Conservation (phyloP, 2,113 vertebrate species). For the Limnothrissa miodon region DNA sequence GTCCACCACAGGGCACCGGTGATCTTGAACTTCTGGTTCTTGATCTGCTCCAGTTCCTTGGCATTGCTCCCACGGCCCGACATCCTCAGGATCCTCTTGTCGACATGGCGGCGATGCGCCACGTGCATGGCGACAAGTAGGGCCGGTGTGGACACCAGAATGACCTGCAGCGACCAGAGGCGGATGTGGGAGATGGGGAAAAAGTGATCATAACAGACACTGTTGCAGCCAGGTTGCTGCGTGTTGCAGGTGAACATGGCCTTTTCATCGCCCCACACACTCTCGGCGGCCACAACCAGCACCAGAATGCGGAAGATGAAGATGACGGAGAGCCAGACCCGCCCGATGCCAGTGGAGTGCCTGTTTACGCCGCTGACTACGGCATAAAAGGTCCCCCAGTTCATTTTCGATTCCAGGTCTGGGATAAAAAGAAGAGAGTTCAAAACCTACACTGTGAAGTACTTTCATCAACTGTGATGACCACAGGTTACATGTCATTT, state of each 20-base stretch:
- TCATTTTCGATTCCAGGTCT: conserved; percentile 91
- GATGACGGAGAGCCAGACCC: conserved; percentile 96
- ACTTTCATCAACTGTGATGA: not conserved
- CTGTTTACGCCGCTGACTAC: conserved; percentile 96
- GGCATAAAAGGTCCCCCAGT: conserved; percentile 94
- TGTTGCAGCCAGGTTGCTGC: conserved; percentile 97
- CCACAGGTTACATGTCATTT: not conserved
- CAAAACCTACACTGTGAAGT: not conserved
- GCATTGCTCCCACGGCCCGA: conserved; percentile 73
- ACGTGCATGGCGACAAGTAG: conserved; percentile 97
- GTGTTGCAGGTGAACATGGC: conserved; percentile 94
- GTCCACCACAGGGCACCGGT: conserved; percentile 94
- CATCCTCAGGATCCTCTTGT: conserved; percentile 86
- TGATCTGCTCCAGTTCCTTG: conserved; percentile 88
- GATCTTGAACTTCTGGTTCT: conserved; percentile 91
- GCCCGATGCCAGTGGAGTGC: conserved; percentile 92
- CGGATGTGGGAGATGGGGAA: conserved; percentile 98
- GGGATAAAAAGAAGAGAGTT: conserved; percentile 50
- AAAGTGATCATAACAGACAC: conserved; percentile 96
- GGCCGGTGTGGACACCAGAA: conserved; percentile 92
- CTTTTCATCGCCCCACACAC: conserved; percentile 96
- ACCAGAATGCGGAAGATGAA: conserved; percentile 98
- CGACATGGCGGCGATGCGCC: conserved; percentile 91
- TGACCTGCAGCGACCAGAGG: conserved; percentile 94
- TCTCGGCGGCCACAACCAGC: conserved; percentile 94